These are phyloP conservation scores for Rhabdomys dilectus DNA, from an alignment of 2,113 vertebrate genomes.

Conservation along the genomic window DNA sequence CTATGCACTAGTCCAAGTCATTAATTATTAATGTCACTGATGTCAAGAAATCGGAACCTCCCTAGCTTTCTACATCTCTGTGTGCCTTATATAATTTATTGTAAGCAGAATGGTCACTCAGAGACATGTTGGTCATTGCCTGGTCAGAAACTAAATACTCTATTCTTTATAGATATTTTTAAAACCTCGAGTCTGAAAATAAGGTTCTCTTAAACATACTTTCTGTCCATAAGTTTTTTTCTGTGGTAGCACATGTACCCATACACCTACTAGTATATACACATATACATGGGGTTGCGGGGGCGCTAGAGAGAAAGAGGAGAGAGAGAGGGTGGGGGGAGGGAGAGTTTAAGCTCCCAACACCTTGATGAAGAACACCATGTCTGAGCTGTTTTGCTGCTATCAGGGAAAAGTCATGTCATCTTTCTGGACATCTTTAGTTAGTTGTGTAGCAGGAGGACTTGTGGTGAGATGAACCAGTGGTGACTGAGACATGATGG, in stretches of 20 bases:
- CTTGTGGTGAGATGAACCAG: neutral
- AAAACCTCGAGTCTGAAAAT: neutral
- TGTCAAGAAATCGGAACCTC: constrained; percentile 6
- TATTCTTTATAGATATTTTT: neutral
- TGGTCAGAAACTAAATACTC: neutral
- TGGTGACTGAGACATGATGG: neutral
- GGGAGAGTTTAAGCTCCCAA: neutral
- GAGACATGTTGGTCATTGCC: neutral
- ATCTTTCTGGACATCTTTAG: neutral
- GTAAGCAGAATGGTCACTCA: neutral
- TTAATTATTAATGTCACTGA: neutral
- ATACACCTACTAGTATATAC: neutral
- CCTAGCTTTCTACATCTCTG: neutral
- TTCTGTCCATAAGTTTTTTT: neutral
- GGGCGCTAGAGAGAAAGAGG: neutral
- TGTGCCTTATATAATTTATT: neutral
- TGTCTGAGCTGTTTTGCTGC: neutral
- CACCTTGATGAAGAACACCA: neutral
- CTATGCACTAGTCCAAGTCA: neutral
- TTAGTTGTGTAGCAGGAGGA: too few relatives aligned
- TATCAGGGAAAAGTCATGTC: neutral
- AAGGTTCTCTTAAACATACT: neutral
- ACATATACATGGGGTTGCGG: neutral
- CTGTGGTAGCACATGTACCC: too few relatives aligned
- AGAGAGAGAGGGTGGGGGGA: too few relatives aligned